Evolutionary conservation across 2,113 vertebrate genomes (phyloP).

Genomic region (Prunella fulvescens): DNA sequence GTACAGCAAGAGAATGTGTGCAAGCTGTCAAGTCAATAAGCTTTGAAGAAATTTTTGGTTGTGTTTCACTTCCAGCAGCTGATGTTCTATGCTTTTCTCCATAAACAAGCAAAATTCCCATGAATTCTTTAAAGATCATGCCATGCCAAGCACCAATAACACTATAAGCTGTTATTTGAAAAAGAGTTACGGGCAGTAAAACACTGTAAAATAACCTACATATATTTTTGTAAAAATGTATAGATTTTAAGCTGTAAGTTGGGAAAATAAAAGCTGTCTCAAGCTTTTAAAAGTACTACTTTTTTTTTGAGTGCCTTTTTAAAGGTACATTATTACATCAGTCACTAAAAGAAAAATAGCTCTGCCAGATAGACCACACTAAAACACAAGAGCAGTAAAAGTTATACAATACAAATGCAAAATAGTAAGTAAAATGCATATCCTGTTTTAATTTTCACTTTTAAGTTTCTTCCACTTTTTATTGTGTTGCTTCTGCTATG

Average conservation of each 20-base stretch:
- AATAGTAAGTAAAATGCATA: not conserved
- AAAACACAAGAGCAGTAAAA: not conserved
- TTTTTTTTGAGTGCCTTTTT: not conserved
- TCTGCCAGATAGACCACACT: not conserved
- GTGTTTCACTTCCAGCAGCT: not conserved
- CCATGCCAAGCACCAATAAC: not conserved
- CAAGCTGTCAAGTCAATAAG: not conserved
- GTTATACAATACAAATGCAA: not conserved
- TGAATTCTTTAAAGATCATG: not conserved
- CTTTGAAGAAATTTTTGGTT: not conserved
- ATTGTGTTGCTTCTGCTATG: not conserved
- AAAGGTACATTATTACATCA: not conserved
- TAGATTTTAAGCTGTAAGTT: not conserved
- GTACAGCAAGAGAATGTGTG: not conserved
- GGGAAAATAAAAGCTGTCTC: not conserved
- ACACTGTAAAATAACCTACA: not conserved
- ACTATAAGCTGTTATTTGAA: not conserved
- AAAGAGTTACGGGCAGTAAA: not conserved
- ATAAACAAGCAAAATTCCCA: not conserved
- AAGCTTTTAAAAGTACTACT: not conserved
- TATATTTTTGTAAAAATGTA: not conserved
- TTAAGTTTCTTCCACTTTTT: not conserved
- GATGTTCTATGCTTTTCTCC: not conserved
- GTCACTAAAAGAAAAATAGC: not conserved
- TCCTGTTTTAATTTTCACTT: not conserved